Percentiles rank a stretch among this genome's conserved stretches.
Evolutionary conservation across 2,113 vertebrate species (phyloP).

Genomic region (Papio anubis): DNA sequence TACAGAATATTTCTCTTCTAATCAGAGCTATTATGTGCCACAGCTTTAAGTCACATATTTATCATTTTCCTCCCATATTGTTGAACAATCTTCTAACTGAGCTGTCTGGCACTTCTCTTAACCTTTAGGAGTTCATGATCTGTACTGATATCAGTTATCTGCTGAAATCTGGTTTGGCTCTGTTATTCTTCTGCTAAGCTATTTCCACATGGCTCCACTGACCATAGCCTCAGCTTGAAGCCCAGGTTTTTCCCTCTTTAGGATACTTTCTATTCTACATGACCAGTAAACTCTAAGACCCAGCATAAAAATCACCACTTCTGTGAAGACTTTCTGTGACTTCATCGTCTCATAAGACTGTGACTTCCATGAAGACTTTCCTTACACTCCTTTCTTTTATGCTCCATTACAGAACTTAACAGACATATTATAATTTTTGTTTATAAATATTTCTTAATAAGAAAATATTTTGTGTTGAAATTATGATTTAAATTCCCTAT

Average conservation of each 20-base stretch:
- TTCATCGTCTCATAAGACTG: neutral
- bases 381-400: neutral
- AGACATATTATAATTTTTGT: neutral
- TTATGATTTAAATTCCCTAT: neutral
- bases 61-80: neutral
- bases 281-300: neutral
- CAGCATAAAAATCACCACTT: neutral
- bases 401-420: neutral
- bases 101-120: neutral
- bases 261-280: neutral
- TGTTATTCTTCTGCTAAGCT: neutral
- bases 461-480: neutral
- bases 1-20: neutral
- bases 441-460: neutral
- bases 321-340: neutral
- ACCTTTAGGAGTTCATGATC: neutral
- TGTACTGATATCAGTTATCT: neutral
- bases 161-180: neutral
- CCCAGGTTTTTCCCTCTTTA: neutral
- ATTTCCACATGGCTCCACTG: neutral
- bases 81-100: neutral
- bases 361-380: neutral
- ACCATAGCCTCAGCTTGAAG: neutral
- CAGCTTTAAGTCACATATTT: neutral
- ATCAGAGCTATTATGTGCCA: neutral